Evolutionary conservation across 2,113 vertebrate genomes (phyloP).

Genomic region (Leptosomus discolor): DNA sequence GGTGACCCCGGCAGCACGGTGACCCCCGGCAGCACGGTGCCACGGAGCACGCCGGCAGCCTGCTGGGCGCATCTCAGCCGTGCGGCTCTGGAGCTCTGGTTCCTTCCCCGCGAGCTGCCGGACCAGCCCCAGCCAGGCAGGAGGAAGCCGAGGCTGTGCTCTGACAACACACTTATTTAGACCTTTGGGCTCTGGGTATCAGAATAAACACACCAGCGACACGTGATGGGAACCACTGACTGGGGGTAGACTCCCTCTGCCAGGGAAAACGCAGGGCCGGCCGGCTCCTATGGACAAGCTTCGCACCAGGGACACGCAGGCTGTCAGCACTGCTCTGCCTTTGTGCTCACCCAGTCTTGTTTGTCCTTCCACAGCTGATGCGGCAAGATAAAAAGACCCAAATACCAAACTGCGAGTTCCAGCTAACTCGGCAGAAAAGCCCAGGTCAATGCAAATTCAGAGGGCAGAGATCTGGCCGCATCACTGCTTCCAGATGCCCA

Average conservation of each 20-base stretch:
- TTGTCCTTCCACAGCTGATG: background rate
- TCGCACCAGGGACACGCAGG: rapidly evolving
- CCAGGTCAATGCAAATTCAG: background rate
- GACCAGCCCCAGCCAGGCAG: rapidly evolving
- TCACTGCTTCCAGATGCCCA: background rate
- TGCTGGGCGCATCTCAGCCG: rapidly evolving
- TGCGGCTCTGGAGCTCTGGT: rapidly evolving
- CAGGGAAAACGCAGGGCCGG: rapidly evolving
- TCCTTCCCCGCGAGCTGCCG: background rate
- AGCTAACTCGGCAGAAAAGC: background rate
- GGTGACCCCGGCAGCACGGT: rapidly evolving
- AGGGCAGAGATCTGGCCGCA: background rate
- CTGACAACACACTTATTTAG: background rate
- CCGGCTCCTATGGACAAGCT: rapidly evolving
- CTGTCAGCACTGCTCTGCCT: background rate
- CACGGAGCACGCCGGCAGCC: rapidly evolving
- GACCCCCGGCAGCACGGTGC: too few relatives aligned
- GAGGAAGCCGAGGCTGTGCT: background rate
- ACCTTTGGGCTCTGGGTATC: background rate
- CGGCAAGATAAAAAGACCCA: background rate
- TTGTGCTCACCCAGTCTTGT: background rate
- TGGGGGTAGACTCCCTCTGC: background rate
- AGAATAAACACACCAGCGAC: background rate
- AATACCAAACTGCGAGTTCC: background rate
- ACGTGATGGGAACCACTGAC: background rate